These are phyloP conservation scores for Nasonia giraulti DNA, from an alignment of 1,140 invertebrate genomes.

Conservation along the genomic window DNA sequence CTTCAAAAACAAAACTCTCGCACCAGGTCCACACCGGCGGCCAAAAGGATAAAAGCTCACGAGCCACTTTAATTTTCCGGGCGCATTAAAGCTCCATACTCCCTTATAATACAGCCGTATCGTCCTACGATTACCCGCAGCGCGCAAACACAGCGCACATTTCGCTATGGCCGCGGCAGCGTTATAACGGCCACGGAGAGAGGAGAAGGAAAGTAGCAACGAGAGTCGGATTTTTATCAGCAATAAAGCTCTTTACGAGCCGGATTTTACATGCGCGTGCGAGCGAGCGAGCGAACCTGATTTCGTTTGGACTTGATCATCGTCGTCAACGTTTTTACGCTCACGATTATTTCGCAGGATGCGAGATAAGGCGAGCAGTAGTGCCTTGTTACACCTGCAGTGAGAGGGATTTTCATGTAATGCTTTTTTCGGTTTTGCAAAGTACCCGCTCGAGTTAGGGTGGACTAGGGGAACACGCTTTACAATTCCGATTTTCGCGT, in stretches of 20 bases:
- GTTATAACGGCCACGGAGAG: conserved; percentile 11
- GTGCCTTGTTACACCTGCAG: background rate
- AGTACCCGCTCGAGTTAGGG: background rate
- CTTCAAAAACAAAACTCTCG: background rate
- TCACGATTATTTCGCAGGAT: conserved; percentile 29
- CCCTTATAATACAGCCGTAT: background rate
- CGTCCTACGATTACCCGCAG: too few relatives aligned
- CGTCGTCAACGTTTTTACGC: conserved; percentile 33
- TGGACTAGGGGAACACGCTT: background rate
- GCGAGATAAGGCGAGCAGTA: background rate
- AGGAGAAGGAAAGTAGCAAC: background rate
- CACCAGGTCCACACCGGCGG: background rate
- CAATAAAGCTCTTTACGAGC: conserved; percentile 57
- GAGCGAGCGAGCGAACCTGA: conserved; percentile 4
- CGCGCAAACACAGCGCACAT: too few relatives aligned
- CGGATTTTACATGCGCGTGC: conserved; percentile 45
- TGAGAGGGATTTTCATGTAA: too few relatives aligned
- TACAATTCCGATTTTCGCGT: background rate
- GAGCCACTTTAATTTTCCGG: conserved; percentile 12
- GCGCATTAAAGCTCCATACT: background rate
- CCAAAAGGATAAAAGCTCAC: background rate
- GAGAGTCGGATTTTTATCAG: conserved; percentile 53
- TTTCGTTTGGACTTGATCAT: conserved; percentile 46
- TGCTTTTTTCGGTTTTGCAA: background rate
- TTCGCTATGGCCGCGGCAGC: background rate